These are phyloP conservation scores for Pomacea canaliculata DNA, from an alignment of 2,888 invertebrate genomes.

Conservation along the genomic window DNA sequence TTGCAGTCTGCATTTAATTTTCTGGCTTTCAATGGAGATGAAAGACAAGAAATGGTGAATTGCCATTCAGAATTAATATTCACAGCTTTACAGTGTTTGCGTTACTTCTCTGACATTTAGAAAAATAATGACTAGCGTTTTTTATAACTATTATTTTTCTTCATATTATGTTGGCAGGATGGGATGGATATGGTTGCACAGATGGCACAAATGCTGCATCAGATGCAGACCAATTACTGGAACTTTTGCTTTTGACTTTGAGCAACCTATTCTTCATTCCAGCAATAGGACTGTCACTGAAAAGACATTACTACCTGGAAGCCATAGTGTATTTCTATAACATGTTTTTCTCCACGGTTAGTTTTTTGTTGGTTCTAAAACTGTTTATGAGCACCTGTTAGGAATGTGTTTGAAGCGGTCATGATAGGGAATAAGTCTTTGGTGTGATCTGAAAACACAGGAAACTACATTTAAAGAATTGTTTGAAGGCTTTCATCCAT, in stretches of 20 bases:
- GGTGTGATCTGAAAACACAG: no score
- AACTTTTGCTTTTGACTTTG: conserved; percentile 81
- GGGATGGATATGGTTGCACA: conserved; percentile 86
- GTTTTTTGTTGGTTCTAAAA: not conserved
- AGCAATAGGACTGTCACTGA: conserved; percentile 81
- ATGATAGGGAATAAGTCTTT: not conserved
- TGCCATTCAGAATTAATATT: no score
- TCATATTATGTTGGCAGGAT: conserved; percentile 67
- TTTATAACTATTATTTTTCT: not conserved
- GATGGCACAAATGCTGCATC: conserved; percentile 83
- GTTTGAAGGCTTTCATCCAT: no score
- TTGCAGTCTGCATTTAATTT: no score
- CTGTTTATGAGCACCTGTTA: not conserved
- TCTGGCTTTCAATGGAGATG: no score
- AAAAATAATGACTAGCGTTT: not conserved
- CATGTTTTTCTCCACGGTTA: conserved; percentile 84
- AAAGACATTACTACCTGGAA: conserved; percentile 83
- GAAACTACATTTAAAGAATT: no score
- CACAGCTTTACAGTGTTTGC: no score
- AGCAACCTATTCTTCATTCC: conserved; percentile 88
- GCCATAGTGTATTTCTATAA: conserved; percentile 85
- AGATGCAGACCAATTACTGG: conserved; percentile 77
- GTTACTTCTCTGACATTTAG: no score
- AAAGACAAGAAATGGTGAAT: no score
- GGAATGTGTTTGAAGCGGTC: no score